Percentiles rank a stretch among this genome's conserved stretches.
Evolutionary conservation across 2,888 invertebrate species (phyloP).

Genomic region (Hololepta plana): DNA sequence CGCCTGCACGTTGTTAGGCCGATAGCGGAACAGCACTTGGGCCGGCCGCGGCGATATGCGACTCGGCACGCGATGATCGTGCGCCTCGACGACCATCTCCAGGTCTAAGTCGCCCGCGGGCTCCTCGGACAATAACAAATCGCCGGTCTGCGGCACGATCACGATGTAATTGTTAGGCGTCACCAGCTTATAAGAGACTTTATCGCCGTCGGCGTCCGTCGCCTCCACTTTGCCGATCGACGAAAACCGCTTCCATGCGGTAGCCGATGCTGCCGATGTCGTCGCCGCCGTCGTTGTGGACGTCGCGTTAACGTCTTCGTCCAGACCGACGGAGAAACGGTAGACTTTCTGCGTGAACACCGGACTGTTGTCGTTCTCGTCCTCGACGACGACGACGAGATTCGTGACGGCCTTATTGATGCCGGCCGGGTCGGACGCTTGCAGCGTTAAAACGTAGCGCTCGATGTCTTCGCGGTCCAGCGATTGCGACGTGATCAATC

Average conservation of each 20-base stretch:
- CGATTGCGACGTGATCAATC: conserved; percentile 54
- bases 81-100: conserved; percentile 61
- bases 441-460: conserved; percentile 55
- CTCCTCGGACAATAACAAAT: conserved; percentile 65
- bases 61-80: conserved; percentile 62
- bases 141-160: conserved; percentile 85
- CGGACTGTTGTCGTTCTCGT: conserved; percentile 87
- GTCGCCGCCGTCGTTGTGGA: too few species aligned
- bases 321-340: conserved; percentile 55
- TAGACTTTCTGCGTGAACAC: conserved; percentile 63
- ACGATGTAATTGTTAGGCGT: conserved; percentile 69
- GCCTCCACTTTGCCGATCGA: conserved; percentile 75
- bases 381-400: conserved; percentile 55
- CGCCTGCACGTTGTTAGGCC: conserved; percentile 33
- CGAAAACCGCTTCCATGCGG: conserved; percentile 59
- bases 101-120: conserved; percentile 40
- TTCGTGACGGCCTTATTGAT: conserved; percentile 68
- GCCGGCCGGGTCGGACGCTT: conserved; percentile 63
- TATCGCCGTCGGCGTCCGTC: conserved; percentile 79
- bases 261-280: too few species aligned
- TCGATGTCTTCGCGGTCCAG: conserved; percentile 63
- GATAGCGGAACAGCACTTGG: conserved; percentile 58
- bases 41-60: conserved; percentile 51
- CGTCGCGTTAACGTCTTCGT: conserved; percentile 46
- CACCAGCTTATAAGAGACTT: conserved; percentile 69